Evolutionary conservation across 2,797 vertebrate genomes (phyloP).

Genomic region (Salmo trutta): DNA sequence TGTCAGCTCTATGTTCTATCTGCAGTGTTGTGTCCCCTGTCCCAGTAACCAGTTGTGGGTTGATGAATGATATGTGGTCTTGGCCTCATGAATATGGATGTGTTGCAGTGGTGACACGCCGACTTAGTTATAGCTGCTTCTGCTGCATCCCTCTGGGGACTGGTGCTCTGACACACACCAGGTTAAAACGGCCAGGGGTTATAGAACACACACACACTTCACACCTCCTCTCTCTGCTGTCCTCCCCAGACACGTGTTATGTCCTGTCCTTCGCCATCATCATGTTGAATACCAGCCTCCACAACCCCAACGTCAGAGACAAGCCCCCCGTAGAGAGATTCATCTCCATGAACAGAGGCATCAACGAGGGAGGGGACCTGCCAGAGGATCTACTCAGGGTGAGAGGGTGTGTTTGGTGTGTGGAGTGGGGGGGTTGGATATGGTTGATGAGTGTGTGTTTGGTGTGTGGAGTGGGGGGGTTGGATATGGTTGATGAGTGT

Average conservation of each 20-base stretch:
- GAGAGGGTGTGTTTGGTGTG: constrained; percentile 44
- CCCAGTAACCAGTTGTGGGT: too few species aligned
- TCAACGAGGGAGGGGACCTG: constrained; percentile 93
- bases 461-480: too few species aligned
- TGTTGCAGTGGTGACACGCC: too few species aligned
- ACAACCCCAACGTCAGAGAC: constrained; percentile 93
- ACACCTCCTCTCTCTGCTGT: constrained; percentile 38
- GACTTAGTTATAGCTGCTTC: neutral
- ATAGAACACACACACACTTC: neutral
- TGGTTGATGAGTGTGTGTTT: too few species aligned
- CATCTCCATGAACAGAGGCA: constrained; percentile 94
- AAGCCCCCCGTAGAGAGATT: constrained; percentile 91
- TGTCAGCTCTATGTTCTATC: too few species aligned
- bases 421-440: too few species aligned
- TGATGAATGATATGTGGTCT: too few species aligned
- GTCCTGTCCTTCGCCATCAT: constrained; percentile 97
- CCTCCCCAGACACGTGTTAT: constrained; percentile 89
- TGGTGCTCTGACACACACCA: neutral
- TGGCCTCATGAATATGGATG: too few species aligned
- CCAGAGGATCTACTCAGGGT: constrained; percentile 93
- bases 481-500: too few species aligned
- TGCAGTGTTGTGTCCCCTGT: too few species aligned
- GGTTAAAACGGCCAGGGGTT: neutral
- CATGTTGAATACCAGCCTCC: constrained; percentile 97
- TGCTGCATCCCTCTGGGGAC: constrained; percentile 43